These are phyloP conservation scores for Acinonyx jubatus DNA, from an alignment of 2,113 vertebrate genomes.

Conservation along the genomic window DNA sequence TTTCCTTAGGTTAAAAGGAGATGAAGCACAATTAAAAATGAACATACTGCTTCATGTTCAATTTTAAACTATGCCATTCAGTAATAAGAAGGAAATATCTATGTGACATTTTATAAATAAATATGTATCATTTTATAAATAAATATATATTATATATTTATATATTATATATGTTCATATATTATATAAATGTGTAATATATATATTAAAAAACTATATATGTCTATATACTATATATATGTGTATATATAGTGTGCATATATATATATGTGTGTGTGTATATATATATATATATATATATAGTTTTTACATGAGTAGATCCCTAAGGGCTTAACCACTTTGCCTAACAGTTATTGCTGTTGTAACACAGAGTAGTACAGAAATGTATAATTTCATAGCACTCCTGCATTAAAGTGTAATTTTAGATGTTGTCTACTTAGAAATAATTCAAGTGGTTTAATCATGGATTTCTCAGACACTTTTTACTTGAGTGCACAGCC, in stretches of 20 bases:
- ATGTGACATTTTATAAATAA: background rate
- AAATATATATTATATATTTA: too few species aligned
- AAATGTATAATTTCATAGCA: background rate
- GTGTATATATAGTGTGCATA: background rate
- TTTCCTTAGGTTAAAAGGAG: slow-evolving; percentile 24
- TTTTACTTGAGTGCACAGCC: background rate
- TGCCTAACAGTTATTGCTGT: background rate
- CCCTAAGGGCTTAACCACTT: background rate
- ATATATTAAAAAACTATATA: too few species aligned
- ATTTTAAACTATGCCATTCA: background rate
- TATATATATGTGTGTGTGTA: too few species aligned
- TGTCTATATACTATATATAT: background rate
- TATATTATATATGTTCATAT: background rate
- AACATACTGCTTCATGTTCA: background rate
- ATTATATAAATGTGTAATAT: background rate
- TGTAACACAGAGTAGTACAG: background rate
- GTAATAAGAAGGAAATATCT: background rate
- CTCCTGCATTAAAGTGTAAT: background rate
- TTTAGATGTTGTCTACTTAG: background rate
- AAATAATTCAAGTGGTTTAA: slow-evolving; percentile 19
- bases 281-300: background rate
- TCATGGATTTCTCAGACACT: background rate
- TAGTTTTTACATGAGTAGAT: background rate
- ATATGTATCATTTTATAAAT: too few species aligned
- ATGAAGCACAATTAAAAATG: slow-evolving; percentile 43